Base-by-base conservation (phyloP, 2,113 vertebrate species). In the Hypanus sabinus region DNA sequence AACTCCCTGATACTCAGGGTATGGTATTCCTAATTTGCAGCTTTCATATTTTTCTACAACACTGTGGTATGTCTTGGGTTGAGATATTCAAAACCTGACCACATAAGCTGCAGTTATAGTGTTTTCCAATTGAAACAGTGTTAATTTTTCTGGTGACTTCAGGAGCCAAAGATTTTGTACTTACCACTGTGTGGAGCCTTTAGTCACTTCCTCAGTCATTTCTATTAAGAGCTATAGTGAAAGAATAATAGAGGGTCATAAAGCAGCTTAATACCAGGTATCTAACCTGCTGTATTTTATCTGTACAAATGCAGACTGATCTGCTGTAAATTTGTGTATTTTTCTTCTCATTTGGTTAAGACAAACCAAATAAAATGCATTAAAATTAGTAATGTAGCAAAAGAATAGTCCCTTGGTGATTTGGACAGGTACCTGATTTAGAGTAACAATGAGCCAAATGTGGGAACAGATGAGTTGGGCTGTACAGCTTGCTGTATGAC, bases 121-220 rank as follows among this genome's bases (percentile, higher is more conserved):
- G 36, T 7, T 4, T 93, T 71, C 22, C 7, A 24, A 71, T 10
- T 10, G 5, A 91, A 10, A 16, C 24, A 65, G 30, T 65, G 11
- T 65, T 27, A 65, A 3, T 5, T 65, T 24, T 38, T 71, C 14
- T 16, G 14, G 33, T 33, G 11, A 92, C n/a, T n/a, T n/a, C n/a
- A n/a, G n/a, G n/a, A n/a, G 33, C 0, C 36, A 11, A 88, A 38
- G n/a, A 22, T 4, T 55, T 75, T 3, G 91, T 20, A 81, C 97
- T 97, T 90, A 99, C 98, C 99, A 99, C 94, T 98, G 98, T 70
- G 98, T 99, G 96, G 97, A 98, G 94, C 98, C 97, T 96, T 98
- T 99, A 93, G 96, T 95, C 79, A 98, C 96, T 33, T 99, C 98
- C 77, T 99, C 98, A 75, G 95, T 97, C 96, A 99, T 94, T 94